A percentile compares a stretch with the other conserved stretches of the same genome.
These are phyloP conservation scores for Rutilus rutilus DNA, from an alignment of 2,113 vertebrate species.

Conservation along the genomic window DNA sequence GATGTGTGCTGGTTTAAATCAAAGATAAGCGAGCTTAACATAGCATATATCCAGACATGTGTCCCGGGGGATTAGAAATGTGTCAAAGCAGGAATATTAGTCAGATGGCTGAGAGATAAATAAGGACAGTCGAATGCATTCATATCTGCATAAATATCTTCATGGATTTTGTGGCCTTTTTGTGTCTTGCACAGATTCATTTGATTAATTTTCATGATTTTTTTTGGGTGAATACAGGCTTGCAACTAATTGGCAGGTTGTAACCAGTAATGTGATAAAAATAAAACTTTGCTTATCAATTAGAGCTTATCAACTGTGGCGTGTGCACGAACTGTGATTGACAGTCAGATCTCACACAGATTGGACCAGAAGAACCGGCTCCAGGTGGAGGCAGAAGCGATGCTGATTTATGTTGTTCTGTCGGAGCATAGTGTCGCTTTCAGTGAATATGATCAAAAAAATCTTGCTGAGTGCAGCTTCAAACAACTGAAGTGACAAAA, in stretches of 20 bases:
- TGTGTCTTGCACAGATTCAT: not conserved
- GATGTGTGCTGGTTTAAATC: conserved; percentile 17
- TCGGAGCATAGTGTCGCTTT: too few relatives aligned
- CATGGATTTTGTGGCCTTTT: not conserved
- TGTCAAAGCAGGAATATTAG: conserved; percentile 59
- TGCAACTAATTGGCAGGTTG: not conserved
- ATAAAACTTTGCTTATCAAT: not conserved
- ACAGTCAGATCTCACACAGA: too few relatives aligned
- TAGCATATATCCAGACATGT: conserved; percentile 14
- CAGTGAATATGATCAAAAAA: too few relatives aligned
- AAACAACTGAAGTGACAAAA: too few relatives aligned
- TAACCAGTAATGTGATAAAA: not conserved
- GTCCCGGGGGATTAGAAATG: conserved; percentile 34
- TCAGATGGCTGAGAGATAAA: conserved; percentile 58
- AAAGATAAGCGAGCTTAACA: conserved; percentile 40
- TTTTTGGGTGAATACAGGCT: conserved; percentile 3
- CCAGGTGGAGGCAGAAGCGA: too few relatives aligned
- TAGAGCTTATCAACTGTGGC: not conserved
- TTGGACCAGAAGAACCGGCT: too few relatives aligned
- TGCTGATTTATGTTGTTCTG: too few relatives aligned
- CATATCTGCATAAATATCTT: not conserved
- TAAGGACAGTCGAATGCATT: conserved; percentile 52
- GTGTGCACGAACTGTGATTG: too few relatives aligned
- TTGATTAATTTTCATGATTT: not conserved
- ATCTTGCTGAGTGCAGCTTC: too few relatives aligned